Conservation (phyloP, 1,140 invertebrate species). For the Nautilus pompilius region DNA sequence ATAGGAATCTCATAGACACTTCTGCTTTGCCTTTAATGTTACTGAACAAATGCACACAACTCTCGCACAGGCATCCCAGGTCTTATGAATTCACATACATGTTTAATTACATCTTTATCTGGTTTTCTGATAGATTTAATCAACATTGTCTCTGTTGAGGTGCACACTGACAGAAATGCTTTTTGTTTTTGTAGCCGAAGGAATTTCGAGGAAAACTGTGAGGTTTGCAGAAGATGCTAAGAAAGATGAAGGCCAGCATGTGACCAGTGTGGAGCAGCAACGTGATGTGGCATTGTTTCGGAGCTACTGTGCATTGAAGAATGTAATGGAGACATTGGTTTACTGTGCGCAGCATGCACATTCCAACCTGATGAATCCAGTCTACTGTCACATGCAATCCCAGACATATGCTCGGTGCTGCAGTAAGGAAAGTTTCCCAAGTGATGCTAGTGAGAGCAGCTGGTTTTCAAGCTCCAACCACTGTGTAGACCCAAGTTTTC, state of each 20-base stretch:
- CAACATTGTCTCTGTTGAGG: no score
- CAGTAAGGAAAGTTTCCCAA: neutral
- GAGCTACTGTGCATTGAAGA: slow-evolving; percentile 47
- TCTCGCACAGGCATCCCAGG: no score
- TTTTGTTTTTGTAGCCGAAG: no score
- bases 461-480: neutral
- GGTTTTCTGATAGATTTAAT: no score
- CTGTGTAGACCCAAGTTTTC: neutral
- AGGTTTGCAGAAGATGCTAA: slow-evolving; percentile 25
- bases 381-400: neutral
- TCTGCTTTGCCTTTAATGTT: no score
- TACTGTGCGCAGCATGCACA: slow-evolving; percentile 38
- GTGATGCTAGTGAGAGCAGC: slow-evolving; percentile 2
- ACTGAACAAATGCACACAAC: no score
- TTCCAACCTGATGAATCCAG: slow-evolving; percentile 31
- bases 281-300: slow-evolving; percentile 45
- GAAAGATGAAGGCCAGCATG: neutral
- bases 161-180: no score
- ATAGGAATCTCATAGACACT: no score
- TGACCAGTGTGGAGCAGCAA: slow-evolving; percentile 34
- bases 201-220: slow-evolving; percentile 29
- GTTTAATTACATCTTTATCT: no score
- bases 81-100: no score
- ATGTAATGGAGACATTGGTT: slow-evolving; percentile 43
- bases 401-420: neutral